Base-by-base conservation (phyloP, 2,797 vertebrate species). In the Coregonus sp. region DNA sequence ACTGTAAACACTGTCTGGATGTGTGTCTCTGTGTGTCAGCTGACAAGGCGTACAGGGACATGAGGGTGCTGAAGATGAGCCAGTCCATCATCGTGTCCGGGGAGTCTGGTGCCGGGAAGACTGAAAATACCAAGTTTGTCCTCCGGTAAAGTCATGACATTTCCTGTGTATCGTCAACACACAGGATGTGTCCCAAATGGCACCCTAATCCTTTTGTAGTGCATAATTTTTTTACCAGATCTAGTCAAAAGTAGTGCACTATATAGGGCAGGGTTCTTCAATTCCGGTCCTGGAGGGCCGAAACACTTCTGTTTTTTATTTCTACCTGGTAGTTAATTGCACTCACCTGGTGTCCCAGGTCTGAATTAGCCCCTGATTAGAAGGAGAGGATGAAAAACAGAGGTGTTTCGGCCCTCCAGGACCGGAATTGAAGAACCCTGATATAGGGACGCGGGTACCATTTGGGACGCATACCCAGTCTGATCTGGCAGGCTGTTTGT, bases 41-140 rank as follows among this genome's bases (percentile, higher is more conserved):
- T 78, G 96, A 97, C 90, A 97, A 97, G 87, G 92, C 96, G 33
- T 97, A 96, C 87, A 94, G 96, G 51, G 96, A 97, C 87, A 97
- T 97, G 96, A 96, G 94, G 87, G 96, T 97, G 5, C 92, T 96
- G 71, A 96, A 96, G 88, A 94, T 96, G 94, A 97, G 96, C 84
- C 96, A 97, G 86, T 96, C 96, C 69, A 96, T 97, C 88, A 95
- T 97, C 75, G 96, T 97, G 50, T 97, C 96, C 52, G 96, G 96
- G 85, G 96, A 97, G 87, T 97, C 96, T 0, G 96, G 96, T 86
- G 96, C 96, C 78, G 96, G 96, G 76, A 97, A 97, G 91, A 97
- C 96, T 4, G 96, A 97, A 92, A 97, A 97, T 84, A 97, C 96
- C 29, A 97, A 97, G 90, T 97, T 97, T 92, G 95, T 97, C 81